These are phyloP conservation scores for Caenorhabditis wallacei DNA, from an alignment of 2,888 invertebrate genomes.

Conservation along the genomic window DNA sequence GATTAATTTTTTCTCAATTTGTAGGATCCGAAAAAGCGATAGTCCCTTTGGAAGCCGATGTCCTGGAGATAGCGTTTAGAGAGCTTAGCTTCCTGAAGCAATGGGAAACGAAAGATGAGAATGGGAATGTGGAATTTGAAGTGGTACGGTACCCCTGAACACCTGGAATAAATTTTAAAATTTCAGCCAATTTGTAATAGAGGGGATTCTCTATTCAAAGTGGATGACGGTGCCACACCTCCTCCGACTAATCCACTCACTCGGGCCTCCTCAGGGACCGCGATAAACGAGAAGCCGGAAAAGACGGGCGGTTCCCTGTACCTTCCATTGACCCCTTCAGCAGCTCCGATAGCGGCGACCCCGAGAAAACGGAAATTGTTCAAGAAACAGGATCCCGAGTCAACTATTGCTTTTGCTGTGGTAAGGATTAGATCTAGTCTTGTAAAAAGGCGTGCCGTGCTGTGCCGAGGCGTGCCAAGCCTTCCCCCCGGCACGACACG, in stretches of 20 bases:
- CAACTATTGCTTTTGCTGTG: no score
- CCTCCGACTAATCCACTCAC: neutral
- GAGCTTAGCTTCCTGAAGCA: conserved; percentile 3
- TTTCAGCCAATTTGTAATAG: neutral
- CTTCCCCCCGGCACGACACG: no score
- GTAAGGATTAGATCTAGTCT: no score
- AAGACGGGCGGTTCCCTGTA: neutral
- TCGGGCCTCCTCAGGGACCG: neutral
- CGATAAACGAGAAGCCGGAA: neutral
- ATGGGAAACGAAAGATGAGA: conserved; percentile 14
- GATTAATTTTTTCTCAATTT: neutral
- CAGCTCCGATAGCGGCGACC: neutral
- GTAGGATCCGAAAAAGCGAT: neutral
- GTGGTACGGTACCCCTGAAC: neutral
- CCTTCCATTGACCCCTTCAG: neutral
- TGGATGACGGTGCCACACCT: neutral
- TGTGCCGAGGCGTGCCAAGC: no score
- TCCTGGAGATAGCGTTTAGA: conserved; percentile 11
- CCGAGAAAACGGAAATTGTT: conserved; percentile 14
- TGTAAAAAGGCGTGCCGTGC: no score
- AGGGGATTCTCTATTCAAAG: neutral
- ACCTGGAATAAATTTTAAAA: neutral
- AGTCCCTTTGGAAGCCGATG: conserved; percentile 11
- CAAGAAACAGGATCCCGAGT: neutral
- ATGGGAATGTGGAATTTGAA: neutral